Evolutionary conservation across 2,797 vertebrate species (phyloP), one percentile per base, ranked within the genome.

Genomic region (Limnodromus scolopaceus): DNA sequence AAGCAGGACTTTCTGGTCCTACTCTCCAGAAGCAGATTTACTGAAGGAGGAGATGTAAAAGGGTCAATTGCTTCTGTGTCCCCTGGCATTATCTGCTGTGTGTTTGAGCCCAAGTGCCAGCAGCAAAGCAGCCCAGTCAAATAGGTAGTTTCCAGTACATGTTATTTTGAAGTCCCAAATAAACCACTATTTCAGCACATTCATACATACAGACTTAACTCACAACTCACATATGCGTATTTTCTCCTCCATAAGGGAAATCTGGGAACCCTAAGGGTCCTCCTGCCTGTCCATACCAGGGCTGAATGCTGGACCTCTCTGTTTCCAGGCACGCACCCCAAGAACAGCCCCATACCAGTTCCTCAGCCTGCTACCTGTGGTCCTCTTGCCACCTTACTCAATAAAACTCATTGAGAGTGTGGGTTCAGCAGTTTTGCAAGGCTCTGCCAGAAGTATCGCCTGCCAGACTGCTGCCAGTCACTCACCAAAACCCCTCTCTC

Each of bases 401-500:
- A n/a, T 0, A 61, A 27, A 81, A 69, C 5, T 16, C 11, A 1
- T 2, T 51, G n/a, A 78, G 24, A 79, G 23, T 16, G 48, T 0
- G 16, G 8, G 7, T 30, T 49, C 69, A 80, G 25, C 46, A 65
- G 19, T 5, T 45, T 12, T 87, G 49, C 71, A 76, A 72, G 58
- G 41, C 38, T 83, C 41, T 28, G 25, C 9, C 23, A 69, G 43
- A 72, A 72, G 18, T 27, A 53, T 8, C 6, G 32, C 9, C 58
- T 6, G 17, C 13, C 22, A 36, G 11, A 71, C 32, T 2, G 7
- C 43, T 60, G 53, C 10, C 61, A 77, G 13, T 45, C 53, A 43
- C 28, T 54, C 74, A 71, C 11, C 45, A 48, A 27, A 95, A 78
- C 16, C 20, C 9, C 39, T 55, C 22, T 76, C 61, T 63, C n/a